Conservation (phyloP, 2,888 invertebrate species). For the Nemapogon koenigi region DNA sequence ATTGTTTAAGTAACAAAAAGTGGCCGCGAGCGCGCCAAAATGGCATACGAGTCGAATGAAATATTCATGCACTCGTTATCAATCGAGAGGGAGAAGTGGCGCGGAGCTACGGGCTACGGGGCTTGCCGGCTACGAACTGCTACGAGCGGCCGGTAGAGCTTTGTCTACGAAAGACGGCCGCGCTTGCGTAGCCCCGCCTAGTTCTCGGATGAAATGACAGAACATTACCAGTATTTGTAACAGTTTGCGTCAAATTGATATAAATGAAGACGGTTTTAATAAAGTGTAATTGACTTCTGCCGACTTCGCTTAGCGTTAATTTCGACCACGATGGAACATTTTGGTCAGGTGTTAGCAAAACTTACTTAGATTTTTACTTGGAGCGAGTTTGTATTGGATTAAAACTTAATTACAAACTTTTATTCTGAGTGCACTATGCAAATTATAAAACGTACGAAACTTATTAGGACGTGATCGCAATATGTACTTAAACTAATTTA, state of each 20-base stretch:
- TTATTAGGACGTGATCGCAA: too few relatives aligned
- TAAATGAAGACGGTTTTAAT: constrained; percentile 66
- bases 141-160: constrained; percentile 17
- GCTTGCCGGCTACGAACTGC: constrained; percentile 16
- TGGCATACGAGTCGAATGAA: constrained; percentile 38
- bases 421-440: too few relatives aligned
- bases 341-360: constrained; percentile 53
- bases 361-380: constrained; percentile 48
- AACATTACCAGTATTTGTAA: constrained; percentile 65
- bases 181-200: constrained; percentile 61
- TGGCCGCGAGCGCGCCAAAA: too few relatives aligned
- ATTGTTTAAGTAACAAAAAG: background rate
- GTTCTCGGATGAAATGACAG: constrained; percentile 55
- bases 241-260: constrained; percentile 66
- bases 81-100: constrained; percentile 3
- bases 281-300: constrained; percentile 66
- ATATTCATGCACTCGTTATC: constrained; percentile 34
- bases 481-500: too few relatives aligned
- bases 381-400: too few relatives aligned
- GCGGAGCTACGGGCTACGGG: constrained; percentile 24
- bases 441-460: too few relatives aligned
- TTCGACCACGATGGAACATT: constrained; percentile 60
- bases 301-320: constrained; percentile 63
- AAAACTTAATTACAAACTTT: too few relatives aligned
- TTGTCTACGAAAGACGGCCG: constrained; percentile 29